Evolutionary conservation across 2,888 invertebrate genomes (phyloP).

Genomic region (Cataglyphis cursor): DNA sequence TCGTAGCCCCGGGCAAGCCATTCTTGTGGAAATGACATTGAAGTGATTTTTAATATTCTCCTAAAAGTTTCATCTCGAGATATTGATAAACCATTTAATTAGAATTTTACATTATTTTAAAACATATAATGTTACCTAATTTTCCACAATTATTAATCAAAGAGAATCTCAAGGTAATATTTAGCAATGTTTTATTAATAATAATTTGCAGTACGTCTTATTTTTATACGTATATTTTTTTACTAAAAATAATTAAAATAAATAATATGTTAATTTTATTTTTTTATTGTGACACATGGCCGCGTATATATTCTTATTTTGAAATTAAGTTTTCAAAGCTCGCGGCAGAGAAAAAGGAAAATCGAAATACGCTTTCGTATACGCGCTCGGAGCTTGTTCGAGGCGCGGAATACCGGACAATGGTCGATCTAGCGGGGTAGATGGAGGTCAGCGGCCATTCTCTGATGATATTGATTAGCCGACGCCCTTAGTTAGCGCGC

Average conservation of each 20-base stretch:
- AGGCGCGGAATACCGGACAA: slow-evolving; percentile 66
- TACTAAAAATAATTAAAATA: neutral
- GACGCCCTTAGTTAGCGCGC: slow-evolving; percentile 86
- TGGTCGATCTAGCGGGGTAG: slow-evolving; percentile 66
- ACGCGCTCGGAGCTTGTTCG: slow-evolving; percentile 23
- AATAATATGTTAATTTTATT: neutral
- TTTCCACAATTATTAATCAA: neutral
- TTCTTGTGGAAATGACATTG: slow-evolving; percentile 68
- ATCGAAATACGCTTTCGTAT: slow-evolving; percentile 18
- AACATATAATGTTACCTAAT: neutral
- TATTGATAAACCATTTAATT: slow-evolving; percentile 15
- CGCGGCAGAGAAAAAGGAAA: neutral
- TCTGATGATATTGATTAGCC: slow-evolving; percentile 86
- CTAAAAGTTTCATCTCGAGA: neutral
- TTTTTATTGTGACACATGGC: neutral
- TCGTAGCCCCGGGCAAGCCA: slow-evolving; percentile 65
- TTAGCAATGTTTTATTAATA: neutral
- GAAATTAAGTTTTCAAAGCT: neutral
- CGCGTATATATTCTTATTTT: neutral
- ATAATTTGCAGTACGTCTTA: neutral
- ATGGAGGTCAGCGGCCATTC: slow-evolving; percentile 82
- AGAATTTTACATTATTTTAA: neutral
- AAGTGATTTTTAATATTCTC: slow-evolving; percentile 72
- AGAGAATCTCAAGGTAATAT: neutral
- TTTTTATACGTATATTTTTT: neutral